These are phyloP conservation scores for Ondatra zibethicus DNA, from an alignment of 2,113 vertebrate species.

Conservation along the genomic window DNA sequence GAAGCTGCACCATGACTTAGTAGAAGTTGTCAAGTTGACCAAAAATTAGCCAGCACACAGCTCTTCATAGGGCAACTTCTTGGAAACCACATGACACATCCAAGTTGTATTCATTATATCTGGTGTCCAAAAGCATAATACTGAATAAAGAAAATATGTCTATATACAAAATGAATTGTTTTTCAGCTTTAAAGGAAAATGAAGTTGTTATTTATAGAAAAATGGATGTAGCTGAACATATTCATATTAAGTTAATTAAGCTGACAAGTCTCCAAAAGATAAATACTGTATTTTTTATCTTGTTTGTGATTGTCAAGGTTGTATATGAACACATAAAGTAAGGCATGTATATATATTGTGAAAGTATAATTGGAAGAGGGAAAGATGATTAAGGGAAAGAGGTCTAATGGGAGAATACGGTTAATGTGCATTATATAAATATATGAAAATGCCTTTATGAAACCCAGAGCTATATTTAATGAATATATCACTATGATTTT, in stretches of 20 bases:
- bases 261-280: not conserved
- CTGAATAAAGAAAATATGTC: not conserved
- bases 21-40: not conserved
- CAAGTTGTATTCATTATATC: too few relatives aligned
- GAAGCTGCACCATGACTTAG: not conserved
- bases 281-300: not conserved
- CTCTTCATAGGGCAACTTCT: not conserved
- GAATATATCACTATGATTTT: not conserved
- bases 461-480: not conserved
- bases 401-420: accelerated
- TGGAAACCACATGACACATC: not conserved
- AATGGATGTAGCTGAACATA: not conserved
- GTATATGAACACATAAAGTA: not conserved
- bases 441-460: not conserved
- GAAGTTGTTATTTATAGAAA: not conserved
- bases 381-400: not conserved
- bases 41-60: not conserved
- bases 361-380: not conserved
- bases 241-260: not conserved
- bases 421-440: not conserved
- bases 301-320: not conserved
- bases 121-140: not conserved
- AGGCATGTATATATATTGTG: not conserved
- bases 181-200: not conserved
- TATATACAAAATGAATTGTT: not conserved